These are phyloP conservation scores for Gambusia yucatana DNA, from an alignment of 2,797 vertebrate genomes.

Conservation along the genomic window DNA sequence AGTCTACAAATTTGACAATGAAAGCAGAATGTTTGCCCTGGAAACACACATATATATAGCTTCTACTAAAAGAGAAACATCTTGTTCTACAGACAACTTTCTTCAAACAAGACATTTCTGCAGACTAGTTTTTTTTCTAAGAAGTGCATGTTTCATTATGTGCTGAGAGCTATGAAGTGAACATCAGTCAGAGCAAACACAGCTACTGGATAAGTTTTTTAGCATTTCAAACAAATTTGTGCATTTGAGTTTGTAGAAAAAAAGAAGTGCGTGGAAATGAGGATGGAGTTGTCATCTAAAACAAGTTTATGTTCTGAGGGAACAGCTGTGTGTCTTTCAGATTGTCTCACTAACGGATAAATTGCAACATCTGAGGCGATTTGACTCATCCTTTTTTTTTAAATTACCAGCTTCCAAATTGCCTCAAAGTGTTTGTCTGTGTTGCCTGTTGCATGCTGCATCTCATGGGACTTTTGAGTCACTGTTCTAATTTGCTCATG, in stretches of 20 bases:
- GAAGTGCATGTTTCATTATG: slow-evolving; percentile 19
- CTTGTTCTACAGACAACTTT: slow-evolving; percentile 35
- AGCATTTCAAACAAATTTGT: slow-evolving; percentile 52
- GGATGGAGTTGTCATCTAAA: slow-evolving; percentile 45
- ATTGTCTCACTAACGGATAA: slow-evolving; percentile 56
- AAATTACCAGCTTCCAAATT: slow-evolving; percentile 45
- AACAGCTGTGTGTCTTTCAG: slow-evolving; percentile 59
- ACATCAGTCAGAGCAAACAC: slow-evolving; percentile 44
- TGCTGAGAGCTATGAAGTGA: slow-evolving; percentile 24
- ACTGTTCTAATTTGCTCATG: slow-evolving; percentile 32
- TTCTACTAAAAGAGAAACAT: background rate
- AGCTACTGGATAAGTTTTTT: slow-evolving; percentile 24
- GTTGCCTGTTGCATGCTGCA: background rate
- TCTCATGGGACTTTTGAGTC: slow-evolving; percentile 9
- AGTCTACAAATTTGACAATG: background rate
- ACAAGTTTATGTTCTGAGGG: slow-evolving; percentile 42
- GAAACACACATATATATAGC: background rate
- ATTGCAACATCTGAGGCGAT: slow-evolving; percentile 43
- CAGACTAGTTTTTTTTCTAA: slow-evolving; percentile 23
- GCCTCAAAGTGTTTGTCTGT: background rate
- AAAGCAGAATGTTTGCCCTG: slow-evolving; percentile 1
- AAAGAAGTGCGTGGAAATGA: slow-evolving; percentile 26
- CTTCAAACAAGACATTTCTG: slow-evolving; percentile 33
- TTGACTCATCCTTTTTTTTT: slow-evolving; percentile 33
- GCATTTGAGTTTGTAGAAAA: slow-evolving; percentile 28